These are phyloP conservation scores for Gallinago undulata DNA, from an alignment of 2,113 vertebrate species.

Conservation along the genomic window DNA sequence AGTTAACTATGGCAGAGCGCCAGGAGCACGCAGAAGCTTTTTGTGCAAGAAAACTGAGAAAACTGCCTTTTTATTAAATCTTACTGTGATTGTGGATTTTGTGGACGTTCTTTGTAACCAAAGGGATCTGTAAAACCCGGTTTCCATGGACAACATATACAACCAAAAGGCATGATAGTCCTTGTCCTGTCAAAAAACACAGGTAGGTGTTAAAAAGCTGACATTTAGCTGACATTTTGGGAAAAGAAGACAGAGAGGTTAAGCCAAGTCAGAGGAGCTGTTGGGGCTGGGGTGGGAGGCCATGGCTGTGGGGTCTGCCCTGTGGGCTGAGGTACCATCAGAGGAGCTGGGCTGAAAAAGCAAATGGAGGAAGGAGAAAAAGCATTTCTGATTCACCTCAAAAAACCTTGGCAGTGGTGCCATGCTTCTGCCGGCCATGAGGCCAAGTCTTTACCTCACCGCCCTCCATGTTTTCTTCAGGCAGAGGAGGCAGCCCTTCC, in stretches of 20 bases:
- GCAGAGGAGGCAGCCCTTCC: background rate
- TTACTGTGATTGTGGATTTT: background rate
- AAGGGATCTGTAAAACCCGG: background rate
- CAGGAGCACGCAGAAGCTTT: background rate
- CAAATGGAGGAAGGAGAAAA: background rate
- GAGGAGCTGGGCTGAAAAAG: background rate
- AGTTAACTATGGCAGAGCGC: background rate
- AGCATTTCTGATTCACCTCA: background rate
- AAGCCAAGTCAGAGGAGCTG: background rate
- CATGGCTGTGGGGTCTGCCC: background rate
- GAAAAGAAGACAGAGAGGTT: background rate
- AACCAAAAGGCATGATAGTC: background rate
- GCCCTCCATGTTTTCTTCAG: background rate
- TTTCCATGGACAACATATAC: background rate
- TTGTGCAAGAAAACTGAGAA: background rate
- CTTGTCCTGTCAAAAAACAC: background rate
- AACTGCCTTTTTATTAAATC: background rate
- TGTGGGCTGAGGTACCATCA: accelerated
- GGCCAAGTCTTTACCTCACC: background rate
- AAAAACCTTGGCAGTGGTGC: accelerated
- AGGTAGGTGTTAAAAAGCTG: background rate
- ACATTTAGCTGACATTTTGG: background rate
- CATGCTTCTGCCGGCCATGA: background rate
- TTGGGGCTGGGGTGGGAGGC: background rate
- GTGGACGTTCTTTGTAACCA: background rate